Evolutionary conservation across 1,140 invertebrate genomes (phyloP).

Genomic region (Brachionus paranguensis): DNA sequence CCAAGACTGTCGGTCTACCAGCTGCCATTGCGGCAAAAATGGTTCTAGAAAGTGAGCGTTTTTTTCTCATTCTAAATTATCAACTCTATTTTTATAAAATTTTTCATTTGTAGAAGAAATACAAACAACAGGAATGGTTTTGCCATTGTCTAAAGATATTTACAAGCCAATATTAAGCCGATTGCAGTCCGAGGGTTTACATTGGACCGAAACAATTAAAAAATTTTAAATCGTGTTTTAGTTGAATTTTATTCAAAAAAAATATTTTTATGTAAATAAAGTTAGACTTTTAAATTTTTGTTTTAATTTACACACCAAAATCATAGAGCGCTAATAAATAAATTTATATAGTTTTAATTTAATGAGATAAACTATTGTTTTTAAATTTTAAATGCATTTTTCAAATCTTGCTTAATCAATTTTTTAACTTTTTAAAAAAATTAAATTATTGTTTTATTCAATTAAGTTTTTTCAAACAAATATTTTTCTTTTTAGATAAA

Average conservation of each 20-base stretch:
- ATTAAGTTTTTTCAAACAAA: too few relatives aligned
- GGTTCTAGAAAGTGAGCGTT: slow-evolving; percentile 76
- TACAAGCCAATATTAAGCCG: slow-evolving; percentile 81
- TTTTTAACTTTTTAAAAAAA: too few relatives aligned
- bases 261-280: not conserved
- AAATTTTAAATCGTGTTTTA: not conserved
- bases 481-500: too few relatives aligned
- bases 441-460: too few relatives aligned
- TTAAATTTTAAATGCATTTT: too few relatives aligned
- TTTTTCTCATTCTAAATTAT: not conserved
- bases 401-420: too few relatives aligned
- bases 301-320: too few relatives aligned
- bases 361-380: too few relatives aligned
- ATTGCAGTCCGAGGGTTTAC: slow-evolving; percentile 74
- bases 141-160: slow-evolving; percentile 81
- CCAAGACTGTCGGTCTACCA: slow-evolving; percentile 89
- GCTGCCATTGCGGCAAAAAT: slow-evolving; percentile 92
- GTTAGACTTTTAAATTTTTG: too few relatives aligned
- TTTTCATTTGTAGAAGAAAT: slow-evolving; percentile 71
- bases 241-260: not conserved
- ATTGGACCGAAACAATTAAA: slow-evolving; percentile 43
- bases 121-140: slow-evolving; percentile 80
- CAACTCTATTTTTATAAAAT: not conserved
- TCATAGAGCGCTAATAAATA: too few relatives aligned
- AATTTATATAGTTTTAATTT: too few relatives aligned